Percentiles rank a stretch among this genome's conserved stretches.
Conservation (phyloP, 2,113 vertebrate genomes). For the Chionis minor region DNA sequence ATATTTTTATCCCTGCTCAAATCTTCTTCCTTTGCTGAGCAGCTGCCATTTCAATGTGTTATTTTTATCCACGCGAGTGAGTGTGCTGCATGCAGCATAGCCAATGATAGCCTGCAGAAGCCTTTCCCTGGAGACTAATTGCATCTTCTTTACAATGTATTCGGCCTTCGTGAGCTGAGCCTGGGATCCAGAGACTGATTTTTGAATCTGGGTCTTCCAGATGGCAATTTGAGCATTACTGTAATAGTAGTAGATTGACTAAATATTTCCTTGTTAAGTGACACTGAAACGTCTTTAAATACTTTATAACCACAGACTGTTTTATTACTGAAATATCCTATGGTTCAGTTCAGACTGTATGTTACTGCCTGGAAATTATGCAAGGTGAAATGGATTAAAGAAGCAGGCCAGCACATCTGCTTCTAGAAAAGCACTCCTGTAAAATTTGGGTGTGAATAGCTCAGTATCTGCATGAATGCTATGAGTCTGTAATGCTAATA, state of each 20-base stretch:
- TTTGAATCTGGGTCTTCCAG: constrained; percentile 58
- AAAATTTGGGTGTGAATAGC: not conserved
- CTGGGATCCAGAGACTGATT: constrained; percentile 23
- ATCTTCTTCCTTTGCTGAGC: constrained; percentile 61
- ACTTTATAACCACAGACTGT: not conserved
- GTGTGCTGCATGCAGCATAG: constrained; percentile 27
- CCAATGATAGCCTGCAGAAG: constrained; percentile 56
- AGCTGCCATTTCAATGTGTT: constrained; percentile 69
- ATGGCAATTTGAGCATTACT: constrained; percentile 31
- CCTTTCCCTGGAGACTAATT: constrained; percentile 62
- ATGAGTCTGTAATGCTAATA: not conserved
- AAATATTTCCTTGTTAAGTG: constrained; percentile 60
- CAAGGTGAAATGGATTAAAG: constrained; percentile 48
- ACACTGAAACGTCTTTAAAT: constrained; percentile 49
- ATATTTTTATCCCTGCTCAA: constrained; percentile 39
- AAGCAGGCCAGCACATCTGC: constrained; percentile 12
- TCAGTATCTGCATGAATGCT: not conserved
- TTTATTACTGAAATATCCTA: constrained; percentile 7
- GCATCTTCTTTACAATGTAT: constrained; percentile 55
- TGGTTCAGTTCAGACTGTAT: constrained; percentile 20
- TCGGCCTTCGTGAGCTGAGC: constrained; percentile 32
- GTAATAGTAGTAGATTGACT: constrained; percentile 27
- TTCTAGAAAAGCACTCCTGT: not conserved
- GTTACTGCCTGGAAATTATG: constrained; percentile 52
- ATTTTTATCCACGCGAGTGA: constrained; percentile 69